A percentile compares a stretch with the other conserved stretches of the same genome.
Evolutionary conservation across 2,888 invertebrate species (phyloP).

Genomic region (Trissolcus japonicus): DNA sequence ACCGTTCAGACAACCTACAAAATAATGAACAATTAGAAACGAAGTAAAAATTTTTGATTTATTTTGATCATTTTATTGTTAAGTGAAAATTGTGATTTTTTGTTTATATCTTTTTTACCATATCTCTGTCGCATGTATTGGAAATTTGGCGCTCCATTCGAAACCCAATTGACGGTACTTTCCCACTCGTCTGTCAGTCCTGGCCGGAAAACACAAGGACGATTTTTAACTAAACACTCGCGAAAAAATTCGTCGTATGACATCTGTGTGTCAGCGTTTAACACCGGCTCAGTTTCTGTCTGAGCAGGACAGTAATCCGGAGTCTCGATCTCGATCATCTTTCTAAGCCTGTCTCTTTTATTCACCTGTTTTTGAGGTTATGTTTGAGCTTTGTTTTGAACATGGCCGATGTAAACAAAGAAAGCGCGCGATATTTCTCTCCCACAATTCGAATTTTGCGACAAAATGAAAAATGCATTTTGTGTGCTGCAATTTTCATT

Average conservation of each 20-base stretch:
- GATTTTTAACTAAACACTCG: constrained; percentile 75
- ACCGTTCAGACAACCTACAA: constrained; percentile 80
- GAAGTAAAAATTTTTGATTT: not conserved
- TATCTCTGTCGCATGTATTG: constrained; percentile 74
- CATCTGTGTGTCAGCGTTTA: constrained; percentile 53
- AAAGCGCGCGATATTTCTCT: no score
- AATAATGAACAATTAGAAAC: not conserved
- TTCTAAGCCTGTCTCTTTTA: not conserved
- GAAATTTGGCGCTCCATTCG: constrained; percentile 79
- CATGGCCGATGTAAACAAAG: no score
- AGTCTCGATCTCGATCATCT: constrained; percentile 38
- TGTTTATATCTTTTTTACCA: constrained; percentile 43
- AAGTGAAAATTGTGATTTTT: not conserved
- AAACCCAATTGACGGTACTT: constrained; percentile 81
- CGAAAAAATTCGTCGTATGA: constrained; percentile 71
- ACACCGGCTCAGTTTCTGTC: constrained; percentile 18
- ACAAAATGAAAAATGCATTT: no score
- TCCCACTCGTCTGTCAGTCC: constrained; percentile 82
- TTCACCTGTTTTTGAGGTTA: no score
- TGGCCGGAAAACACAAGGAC: constrained; percentile 82
- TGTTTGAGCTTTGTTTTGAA: no score
- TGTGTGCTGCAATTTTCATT: no score
- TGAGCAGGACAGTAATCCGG: constrained; percentile 6
- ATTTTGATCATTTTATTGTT: no score
- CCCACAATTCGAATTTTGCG: no score